A percentile compares a stretch with the other conserved stretches of the same genome.
phyloP scores from a whole-genome alignment of 1,140 invertebrate genomes.

The Ostrea edulis region DNA sequence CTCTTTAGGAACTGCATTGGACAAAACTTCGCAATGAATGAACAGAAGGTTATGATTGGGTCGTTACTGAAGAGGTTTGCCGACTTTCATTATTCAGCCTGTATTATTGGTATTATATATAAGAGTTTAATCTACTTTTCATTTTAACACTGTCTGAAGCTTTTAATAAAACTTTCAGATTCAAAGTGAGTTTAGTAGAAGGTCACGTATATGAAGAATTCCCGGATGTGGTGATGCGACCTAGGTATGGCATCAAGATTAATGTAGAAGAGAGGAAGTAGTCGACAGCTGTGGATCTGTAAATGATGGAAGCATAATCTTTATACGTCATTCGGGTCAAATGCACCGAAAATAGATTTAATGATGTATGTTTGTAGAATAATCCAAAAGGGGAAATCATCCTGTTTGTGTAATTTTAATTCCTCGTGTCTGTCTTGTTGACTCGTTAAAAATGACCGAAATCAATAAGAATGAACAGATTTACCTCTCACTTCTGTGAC shows the following conservation, averaged over 20 bases:
- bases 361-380: no score
- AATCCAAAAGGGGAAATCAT: no score
- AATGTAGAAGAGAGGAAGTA: slow-evolving; percentile 46
- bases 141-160: neutral
- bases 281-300: neutral
- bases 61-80: slow-evolving; percentile 64
- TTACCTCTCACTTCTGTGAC: no score
- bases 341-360: no score
- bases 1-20: slow-evolving; percentile 72
- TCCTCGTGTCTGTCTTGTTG: no score
- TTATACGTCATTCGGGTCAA: neutral
- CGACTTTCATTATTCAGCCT: neutral
- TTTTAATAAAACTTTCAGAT: slow-evolving; percentile 11
- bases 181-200: slow-evolving; percentile 33
- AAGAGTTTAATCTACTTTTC: neutral
- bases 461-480: no score
- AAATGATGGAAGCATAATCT: neutral
- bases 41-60: slow-evolving; percentile 61
- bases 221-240: slow-evolving; percentile 47
- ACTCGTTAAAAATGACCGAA: no score
- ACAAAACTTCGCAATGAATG: slow-evolving; percentile 69
- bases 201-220: slow-evolving; percentile 35
- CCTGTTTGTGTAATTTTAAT: no score
- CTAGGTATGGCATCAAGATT: slow-evolving; percentile 43
- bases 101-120: no score